Evolutionary conservation across 2,888 invertebrate species (phyloP).

Genomic region (Polydrusus cervinus): DNA sequence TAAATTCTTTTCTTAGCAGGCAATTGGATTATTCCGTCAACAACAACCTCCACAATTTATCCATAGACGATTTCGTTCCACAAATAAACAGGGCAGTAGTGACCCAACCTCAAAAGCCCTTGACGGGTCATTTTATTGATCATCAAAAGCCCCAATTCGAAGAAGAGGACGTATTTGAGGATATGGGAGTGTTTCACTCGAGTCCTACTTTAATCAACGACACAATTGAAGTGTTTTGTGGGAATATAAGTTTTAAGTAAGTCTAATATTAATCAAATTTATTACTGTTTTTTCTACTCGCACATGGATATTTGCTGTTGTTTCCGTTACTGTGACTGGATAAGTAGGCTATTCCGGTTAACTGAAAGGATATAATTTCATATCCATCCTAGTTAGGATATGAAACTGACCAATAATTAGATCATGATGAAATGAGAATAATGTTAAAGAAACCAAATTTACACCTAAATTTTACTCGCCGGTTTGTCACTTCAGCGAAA

Average conservation of each 20-base stretch:
- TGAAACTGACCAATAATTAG: no score
- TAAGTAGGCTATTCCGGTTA: no score
- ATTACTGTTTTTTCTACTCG: no score
- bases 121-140: slow-evolving; percentile 56
- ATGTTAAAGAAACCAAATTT: no score
- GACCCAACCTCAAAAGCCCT: slow-evolving; percentile 40
- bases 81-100: not conserved
- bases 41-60: slow-evolving; percentile 1
- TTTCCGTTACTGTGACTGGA: no score
- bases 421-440: no score
- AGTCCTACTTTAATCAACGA: slow-evolving; percentile 56
- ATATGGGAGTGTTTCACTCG: slow-evolving; percentile 59
- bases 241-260: slow-evolving; percentile 59
- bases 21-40: slow-evolving; percentile 8
- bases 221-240: slow-evolving; percentile 57
- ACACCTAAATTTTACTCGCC: no score
- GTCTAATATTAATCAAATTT: no score
- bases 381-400: no score
- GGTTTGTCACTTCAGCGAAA: no score
- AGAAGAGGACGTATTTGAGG: slow-evolving; percentile 49
- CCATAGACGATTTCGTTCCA: slow-evolving; percentile 1
- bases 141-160: slow-evolving; percentile 45
- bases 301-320: no score
- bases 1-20: slow-evolving; percentile 25
- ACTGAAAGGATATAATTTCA: no score